A percentile compares a stretch with the other conserved stretches of the same genome.
phyloP scores from a whole-genome alignment of 2,797 vertebrate genomes.

The Distichodus sexfasciatus region DNA sequence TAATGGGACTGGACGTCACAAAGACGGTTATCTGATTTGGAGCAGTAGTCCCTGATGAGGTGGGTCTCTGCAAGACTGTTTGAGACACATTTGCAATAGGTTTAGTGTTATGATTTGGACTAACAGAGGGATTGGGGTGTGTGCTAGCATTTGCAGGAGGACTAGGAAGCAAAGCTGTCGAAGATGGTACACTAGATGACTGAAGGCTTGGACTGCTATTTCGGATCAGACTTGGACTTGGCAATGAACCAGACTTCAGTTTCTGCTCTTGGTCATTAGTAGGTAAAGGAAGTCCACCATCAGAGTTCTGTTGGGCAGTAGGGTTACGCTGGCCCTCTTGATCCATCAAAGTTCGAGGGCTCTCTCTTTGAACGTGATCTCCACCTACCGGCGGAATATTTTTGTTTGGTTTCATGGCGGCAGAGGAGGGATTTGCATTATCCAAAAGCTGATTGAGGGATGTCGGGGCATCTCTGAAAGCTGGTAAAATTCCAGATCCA shows the following conservation, averaged over 20 bases:
- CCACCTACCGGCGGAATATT: slow-evolving; percentile 43
- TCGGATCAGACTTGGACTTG: slow-evolving; percentile 47
- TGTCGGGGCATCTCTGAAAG: slow-evolving; percentile 85
- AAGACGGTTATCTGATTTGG: slow-evolving; percentile 94
- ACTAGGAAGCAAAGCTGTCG: slow-evolving; percentile 45
- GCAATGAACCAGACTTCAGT: slow-evolving; percentile 53
- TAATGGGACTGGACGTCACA: slow-evolving; percentile 92
- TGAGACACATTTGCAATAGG: slow-evolving; percentile 71
- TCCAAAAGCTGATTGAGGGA: slow-evolving; percentile 95
- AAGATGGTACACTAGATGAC: slow-evolving; percentile 54
- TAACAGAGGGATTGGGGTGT: slow-evolving; percentile 40
- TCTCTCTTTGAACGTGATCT: slow-evolving; percentile 62
- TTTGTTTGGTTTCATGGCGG: slow-evolving; percentile 75
- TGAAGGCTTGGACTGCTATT: slow-evolving; percentile 60
- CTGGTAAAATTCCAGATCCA: slow-evolving; percentile 72
- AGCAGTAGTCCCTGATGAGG: slow-evolving; percentile 81
- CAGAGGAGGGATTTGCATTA: slow-evolving; percentile 78
- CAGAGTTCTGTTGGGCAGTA: slow-evolving; percentile 59
- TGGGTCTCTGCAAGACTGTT: slow-evolving; percentile 83
- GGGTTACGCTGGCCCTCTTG: slow-evolving; percentile 57
- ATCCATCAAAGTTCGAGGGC: slow-evolving; percentile 55
- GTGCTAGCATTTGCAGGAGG: slow-evolving; percentile 28
- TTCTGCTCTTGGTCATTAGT: slow-evolving; percentile 68
- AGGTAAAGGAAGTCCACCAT: slow-evolving; percentile 54
- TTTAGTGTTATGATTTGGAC: slow-evolving; percentile 63